phyloP scores from a whole-genome alignment of 2,888 invertebrate genomes.

The Lasioglossum lativentre region DNA sequence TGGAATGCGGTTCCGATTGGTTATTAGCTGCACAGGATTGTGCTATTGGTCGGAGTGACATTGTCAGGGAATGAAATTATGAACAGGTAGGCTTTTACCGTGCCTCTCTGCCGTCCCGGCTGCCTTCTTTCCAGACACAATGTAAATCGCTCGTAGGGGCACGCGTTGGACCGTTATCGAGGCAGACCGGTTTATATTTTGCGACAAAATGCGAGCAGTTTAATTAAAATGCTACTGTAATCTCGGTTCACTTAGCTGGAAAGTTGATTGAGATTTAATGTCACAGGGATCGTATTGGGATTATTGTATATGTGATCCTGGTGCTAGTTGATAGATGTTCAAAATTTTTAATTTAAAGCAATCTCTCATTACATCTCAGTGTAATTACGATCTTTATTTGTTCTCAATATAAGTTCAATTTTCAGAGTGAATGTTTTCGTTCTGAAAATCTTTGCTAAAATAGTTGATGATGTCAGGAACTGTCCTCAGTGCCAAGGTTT shows the following conservation, averaged over 20 bases:
- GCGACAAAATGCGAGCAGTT: background rate
- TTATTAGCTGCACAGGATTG: background rate
- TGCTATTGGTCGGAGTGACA: background rate
- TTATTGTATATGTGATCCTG: too few relatives aligned
- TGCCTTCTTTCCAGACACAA: background rate
- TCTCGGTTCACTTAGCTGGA: background rate
- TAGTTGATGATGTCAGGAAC: too few relatives aligned
- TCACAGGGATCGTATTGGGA: too few relatives aligned
- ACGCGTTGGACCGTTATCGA: constrained; percentile 8
- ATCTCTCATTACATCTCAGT: too few relatives aligned
- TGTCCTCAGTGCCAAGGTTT: too few relatives aligned
- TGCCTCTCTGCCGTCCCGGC: background rate
- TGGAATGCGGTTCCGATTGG: background rate
- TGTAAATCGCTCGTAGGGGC: background rate
- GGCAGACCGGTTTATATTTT: background rate
- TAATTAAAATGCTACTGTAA: background rate
- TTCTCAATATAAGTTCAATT: too few relatives aligned
- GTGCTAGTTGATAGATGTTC: too few relatives aligned
- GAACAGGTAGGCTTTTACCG: background rate
- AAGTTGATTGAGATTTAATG: background rate
- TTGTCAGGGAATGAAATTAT: background rate
- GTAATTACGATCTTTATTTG: too few relatives aligned
- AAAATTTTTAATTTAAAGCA: too few relatives aligned
- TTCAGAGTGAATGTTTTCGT: too few relatives aligned
- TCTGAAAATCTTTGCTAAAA: too few relatives aligned